phyloP scores from a whole-genome alignment of 2,113 vertebrate species.

The Labrus mixtus region DNA sequence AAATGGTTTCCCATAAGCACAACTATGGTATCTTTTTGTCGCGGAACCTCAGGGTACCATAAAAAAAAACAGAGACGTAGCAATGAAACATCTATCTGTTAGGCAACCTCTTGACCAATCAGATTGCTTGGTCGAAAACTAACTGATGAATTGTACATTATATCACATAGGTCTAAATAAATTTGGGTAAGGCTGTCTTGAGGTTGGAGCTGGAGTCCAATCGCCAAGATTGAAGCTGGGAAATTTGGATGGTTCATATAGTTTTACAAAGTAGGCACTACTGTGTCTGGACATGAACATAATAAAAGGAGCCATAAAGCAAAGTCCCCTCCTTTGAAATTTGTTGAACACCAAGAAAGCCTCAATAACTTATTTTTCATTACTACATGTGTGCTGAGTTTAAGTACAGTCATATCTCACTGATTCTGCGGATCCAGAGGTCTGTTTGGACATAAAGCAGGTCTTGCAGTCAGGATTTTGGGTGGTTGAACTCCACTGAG shows the following conservation, averaged over 20 bases:
- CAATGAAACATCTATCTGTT: constrained; percentile 16
- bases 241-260: background rate
- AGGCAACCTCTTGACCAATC: background rate
- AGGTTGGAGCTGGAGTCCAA: constrained; percentile 8
- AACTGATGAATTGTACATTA: background rate
- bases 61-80: constrained; percentile 31
- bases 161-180: background rate
- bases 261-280: background rate
- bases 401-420: background rate
- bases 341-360: background rate
- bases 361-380: background rate
- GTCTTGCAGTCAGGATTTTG: background rate
- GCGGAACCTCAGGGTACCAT: constrained; percentile 28
- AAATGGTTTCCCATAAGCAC: constrained; percentile 52
- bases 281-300: background rate
- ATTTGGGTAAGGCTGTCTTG: background rate
- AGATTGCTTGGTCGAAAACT: too few species aligned
- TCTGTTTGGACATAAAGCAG: constrained; percentile 39
- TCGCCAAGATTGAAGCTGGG: background rate
- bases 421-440: constrained; percentile 16
- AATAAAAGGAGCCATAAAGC: background rate
- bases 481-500: background rate
- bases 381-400: background rate
- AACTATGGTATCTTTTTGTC: constrained; percentile 46
- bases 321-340: background rate